A percentile compares a stretch with the other conserved stretches of the same genome.
Evolutionary conservation across 1,140 invertebrate genomes (phyloP).

Genomic region (Amyelois transitella): DNA sequence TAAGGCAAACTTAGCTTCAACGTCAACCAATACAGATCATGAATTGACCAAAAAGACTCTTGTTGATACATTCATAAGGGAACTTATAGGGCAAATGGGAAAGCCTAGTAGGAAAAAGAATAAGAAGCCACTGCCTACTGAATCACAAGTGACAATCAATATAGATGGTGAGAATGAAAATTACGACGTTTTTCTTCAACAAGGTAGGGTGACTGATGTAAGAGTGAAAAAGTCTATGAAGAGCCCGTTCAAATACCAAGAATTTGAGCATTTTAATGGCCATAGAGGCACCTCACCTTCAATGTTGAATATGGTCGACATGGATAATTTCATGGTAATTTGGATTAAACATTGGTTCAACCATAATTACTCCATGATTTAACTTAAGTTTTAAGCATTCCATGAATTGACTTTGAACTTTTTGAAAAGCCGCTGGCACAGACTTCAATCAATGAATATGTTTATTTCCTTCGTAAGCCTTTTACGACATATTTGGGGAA

Average conservation of each 20-base stretch:
- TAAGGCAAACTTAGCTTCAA: conserved; percentile 9
- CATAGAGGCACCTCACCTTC: neutral
- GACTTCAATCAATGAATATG: no score
- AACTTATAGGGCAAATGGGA: conserved; percentile 5
- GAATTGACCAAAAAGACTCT: conserved; percentile 34
- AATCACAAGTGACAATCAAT: conserved; percentile 44
- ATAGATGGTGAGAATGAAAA: conserved; percentile 44
- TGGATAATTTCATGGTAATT: neutral
- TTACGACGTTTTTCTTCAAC: conserved; percentile 39
- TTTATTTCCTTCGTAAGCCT: no score
- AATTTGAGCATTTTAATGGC: no score
- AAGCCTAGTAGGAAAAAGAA: conserved; percentile 10
- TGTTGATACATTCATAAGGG: conserved; percentile 32
- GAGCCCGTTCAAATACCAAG: no score
- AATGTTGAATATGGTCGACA: neutral
- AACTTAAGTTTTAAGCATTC: no score
- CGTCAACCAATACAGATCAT: conserved; percentile 13
- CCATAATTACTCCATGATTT: no score
- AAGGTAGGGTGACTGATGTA: conserved; percentile 29
- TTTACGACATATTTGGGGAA: no score
- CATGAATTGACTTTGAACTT: no score
- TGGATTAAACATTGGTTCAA: neutral
- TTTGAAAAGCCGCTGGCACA: no score
- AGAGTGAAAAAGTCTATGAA: conserved; percentile 26
- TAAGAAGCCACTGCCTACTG: neutral